Evolutionary conservation across 2,113 vertebrate genomes (phyloP).

Genomic region (Odocoileus hemionus): DNA sequence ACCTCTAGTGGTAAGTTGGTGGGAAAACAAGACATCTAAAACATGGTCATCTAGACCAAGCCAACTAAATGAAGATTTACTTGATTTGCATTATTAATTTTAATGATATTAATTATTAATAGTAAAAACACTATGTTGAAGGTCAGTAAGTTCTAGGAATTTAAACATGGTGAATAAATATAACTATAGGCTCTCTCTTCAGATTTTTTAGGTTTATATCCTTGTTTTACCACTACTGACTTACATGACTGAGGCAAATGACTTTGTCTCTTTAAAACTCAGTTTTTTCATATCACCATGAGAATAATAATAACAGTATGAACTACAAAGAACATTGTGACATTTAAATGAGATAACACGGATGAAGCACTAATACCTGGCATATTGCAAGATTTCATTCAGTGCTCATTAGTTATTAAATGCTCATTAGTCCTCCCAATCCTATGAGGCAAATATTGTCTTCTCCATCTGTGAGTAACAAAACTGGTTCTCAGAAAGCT

Average conservation of each 20-base stretch:
- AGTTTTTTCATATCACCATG: not conserved
- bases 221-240: not conserved
- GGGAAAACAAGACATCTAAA: not conserved
- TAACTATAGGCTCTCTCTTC: not conserved
- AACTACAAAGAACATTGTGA: not conserved
- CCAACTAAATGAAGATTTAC: not conserved
- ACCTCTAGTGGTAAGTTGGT: not conserved
- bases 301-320: not conserved
- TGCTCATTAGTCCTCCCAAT: not conserved
- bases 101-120: not conserved
- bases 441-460: not conserved
- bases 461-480: not conserved
- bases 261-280: not conserved
- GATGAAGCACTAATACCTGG: not conserved
- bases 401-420: not conserved
- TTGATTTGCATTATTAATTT: not conserved
- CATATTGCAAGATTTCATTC: not conserved
- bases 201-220: not conserved
- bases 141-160: not conserved
- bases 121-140: not conserved
- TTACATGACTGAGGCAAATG: not conserved
- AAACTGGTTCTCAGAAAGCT: not conserved
- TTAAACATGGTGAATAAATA: not conserved
- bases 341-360: not conserved
- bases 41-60: not conserved